Evolutionary conservation across 2,888 invertebrate genomes (phyloP).

Genomic region (Drosophila dives): DNA sequence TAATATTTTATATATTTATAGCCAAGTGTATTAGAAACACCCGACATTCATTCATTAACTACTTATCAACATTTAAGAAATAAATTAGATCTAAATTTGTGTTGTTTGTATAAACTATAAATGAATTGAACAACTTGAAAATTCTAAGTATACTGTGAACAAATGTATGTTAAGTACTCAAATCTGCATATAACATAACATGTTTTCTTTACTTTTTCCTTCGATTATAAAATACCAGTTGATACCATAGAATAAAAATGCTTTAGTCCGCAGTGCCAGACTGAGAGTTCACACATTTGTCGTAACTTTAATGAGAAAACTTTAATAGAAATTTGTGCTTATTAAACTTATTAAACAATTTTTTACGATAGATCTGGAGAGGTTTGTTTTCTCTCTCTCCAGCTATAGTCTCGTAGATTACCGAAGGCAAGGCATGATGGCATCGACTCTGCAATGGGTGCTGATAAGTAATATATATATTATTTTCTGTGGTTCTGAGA

Average conservation of each 20-base stretch:
- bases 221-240: not conserved
- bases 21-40: constrained; percentile 25
- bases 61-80: constrained; percentile 50
- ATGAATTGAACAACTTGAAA: not conserved
- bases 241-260: not conserved
- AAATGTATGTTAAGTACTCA: not conserved
- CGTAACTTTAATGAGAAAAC: not conserved
- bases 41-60: constrained; percentile 34
- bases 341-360: not conserved
- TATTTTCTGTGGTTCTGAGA: not conserved
- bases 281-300: not conserved
- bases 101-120: not conserved
- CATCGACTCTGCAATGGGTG: not conserved
- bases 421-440: not conserved
- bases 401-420: not conserved
- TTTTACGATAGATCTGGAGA: not conserved
- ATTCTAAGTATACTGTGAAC: not conserved
- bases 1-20: constrained; percentile 2
- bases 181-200: not conserved
- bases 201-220: not conserved
- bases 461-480: not conserved
- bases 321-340: not conserved
- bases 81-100: not conserved
- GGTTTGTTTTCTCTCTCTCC: not conserved
- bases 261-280: not conserved